Conservation (phyloP, 2,113 vertebrate species). For the Actenoides lindsayi region DNA sequence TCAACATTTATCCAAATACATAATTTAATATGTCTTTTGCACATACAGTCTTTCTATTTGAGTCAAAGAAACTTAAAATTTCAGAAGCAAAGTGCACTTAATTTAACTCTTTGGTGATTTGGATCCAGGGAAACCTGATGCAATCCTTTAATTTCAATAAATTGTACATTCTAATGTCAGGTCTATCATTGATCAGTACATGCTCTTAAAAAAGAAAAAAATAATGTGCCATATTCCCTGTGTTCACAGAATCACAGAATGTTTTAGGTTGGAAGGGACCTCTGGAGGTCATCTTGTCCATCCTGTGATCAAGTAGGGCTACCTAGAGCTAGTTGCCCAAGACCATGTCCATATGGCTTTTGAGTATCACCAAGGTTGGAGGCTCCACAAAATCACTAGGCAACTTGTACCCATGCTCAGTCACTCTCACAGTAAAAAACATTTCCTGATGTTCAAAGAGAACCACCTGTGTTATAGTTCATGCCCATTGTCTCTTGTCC, state of each 20-base stretch:
- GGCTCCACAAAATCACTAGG: not conserved
- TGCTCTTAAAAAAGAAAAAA: not conserved
- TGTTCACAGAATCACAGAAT: not conserved
- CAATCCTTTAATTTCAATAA: not conserved
- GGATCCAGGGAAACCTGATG: not conserved
- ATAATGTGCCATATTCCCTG: not conserved
- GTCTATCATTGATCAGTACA: not conserved
- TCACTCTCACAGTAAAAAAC: not conserved
- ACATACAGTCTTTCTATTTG: not conserved
- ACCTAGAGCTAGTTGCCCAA: not conserved
- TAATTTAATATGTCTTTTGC: not conserved
- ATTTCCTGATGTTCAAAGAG: not conserved
- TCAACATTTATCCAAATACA: not conserved
- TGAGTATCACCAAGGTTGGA: not conserved
- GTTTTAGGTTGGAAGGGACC: not conserved
- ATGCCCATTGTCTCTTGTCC: not conserved
- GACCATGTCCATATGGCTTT: not conserved
- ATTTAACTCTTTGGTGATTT: not conserved
- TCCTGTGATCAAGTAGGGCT: not conserved
- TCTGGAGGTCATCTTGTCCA: not conserved
- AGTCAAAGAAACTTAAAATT: not conserved
- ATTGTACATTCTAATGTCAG: not conserved
- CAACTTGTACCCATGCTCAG: rapidly evolving
- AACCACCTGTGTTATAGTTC: not conserved
- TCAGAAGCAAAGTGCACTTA: not conserved